Evolutionary conservation across 2,888 invertebrate species (phyloP).

Genomic region (Odontocolon sp.): DNA sequence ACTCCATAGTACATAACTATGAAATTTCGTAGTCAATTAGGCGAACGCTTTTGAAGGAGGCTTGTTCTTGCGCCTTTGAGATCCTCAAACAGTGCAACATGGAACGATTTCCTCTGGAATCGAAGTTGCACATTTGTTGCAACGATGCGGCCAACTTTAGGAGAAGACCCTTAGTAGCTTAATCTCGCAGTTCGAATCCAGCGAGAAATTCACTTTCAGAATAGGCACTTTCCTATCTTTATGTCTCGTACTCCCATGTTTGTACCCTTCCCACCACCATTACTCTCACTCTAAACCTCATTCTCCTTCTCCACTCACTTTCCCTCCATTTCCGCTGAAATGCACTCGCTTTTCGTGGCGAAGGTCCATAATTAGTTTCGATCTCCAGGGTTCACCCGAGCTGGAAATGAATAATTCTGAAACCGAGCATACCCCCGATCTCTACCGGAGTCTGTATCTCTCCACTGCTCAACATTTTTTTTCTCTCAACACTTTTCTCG

Average conservation of each 20-base stretch:
- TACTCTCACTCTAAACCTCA: conserved; percentile 8
- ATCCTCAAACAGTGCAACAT: neutral
- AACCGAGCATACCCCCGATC: conserved; percentile 39
- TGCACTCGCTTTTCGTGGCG: conserved; percentile 57
- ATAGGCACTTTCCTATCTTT: neutral
- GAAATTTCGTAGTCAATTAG: conserved; percentile 26
- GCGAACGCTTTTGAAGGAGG: neutral
- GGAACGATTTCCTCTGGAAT: conserved; percentile 13
- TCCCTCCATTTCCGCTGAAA: conserved; percentile 57
- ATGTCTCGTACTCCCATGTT: no score
- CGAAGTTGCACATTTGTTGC: neutral
- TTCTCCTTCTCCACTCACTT: conserved; percentile 44
- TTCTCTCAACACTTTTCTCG: conserved; percentile 30
- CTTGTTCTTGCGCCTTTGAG: neutral
- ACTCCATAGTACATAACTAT: neutral
- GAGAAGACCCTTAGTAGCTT: conserved; percentile 1
- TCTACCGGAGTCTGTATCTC: neutral
- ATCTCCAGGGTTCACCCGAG: conserved; percentile 53
- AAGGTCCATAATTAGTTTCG: conserved; percentile 61
- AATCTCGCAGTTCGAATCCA: no score
- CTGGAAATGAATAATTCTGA: conserved; percentile 62
- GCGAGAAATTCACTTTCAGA: neutral
- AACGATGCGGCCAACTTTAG: conserved; percentile 6
- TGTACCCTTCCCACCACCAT: no score
- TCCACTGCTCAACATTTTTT: conserved; percentile 4